Conservation (phyloP, 2,113 vertebrate species). For the Urocitellus parryii region DNA sequence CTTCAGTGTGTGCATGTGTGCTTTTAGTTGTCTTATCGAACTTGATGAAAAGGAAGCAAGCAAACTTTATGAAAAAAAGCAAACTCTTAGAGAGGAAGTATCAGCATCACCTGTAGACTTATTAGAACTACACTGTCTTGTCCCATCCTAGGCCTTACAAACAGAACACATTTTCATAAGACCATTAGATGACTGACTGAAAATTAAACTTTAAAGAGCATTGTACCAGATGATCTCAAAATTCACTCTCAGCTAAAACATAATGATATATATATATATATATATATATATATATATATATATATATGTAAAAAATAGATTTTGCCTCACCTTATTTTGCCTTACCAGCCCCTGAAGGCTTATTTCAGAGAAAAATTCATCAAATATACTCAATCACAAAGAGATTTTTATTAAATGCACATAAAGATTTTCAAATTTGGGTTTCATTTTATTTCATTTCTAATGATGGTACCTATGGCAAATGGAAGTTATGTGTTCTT, state of each 20-base stretch:
- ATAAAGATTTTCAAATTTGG: conserved; percentile 11
- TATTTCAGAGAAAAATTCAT: background rate
- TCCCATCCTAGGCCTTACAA: background rate
- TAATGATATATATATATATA: background rate
- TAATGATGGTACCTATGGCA: conserved; percentile 1
- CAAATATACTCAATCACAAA: background rate
- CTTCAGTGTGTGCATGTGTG: background rate
- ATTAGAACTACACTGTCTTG: background rate
- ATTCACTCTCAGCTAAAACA: background rate
- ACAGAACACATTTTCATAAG: background rate
- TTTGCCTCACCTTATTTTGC: background rate
- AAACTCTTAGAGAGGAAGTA: no score
- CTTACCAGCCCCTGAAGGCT: background rate
- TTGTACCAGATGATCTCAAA: background rate
- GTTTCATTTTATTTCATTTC: conserved; percentile 29
- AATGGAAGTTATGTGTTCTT: background rate
- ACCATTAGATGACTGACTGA: background rate
- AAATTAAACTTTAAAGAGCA: conserved; percentile 1
- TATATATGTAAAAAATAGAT: no score
- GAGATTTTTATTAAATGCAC: background rate
- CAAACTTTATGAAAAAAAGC: no score
- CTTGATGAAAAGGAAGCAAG: background rate
- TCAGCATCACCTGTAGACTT: background rate
- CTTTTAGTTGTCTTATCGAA: background rate
- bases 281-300: no score